A percentile compares a stretch with the other conserved stretches of the same genome.
These are phyloP conservation scores for Metacarcinus magister DNA, from an alignment of 2,888 invertebrate species.

Conservation along the genomic window DNA sequence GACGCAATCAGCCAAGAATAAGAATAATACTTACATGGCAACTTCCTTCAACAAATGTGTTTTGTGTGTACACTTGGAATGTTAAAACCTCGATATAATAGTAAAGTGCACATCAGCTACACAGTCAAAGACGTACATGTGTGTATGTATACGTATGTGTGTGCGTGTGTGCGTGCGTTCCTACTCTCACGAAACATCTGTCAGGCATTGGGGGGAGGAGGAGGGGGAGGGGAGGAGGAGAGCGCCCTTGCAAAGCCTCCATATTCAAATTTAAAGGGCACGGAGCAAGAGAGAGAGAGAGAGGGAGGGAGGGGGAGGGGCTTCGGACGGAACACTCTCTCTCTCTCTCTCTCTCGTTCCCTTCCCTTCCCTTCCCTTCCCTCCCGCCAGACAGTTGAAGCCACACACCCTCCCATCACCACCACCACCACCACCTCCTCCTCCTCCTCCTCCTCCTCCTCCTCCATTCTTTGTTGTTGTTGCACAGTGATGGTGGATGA, in stretches of 20 bases:
- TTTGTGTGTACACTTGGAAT: no score
- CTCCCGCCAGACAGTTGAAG: background rate
- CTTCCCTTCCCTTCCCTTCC: background rate
- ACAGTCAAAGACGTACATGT: no score
- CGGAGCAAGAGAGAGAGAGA: background rate
- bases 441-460: no score
- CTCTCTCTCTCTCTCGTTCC: background rate
- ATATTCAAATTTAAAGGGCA: constrained; percentile 66
- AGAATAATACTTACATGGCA: no score
- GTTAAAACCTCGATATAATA: no score
- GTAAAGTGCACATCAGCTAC: no score
- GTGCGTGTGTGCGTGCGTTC: background rate
- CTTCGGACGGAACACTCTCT: background rate
- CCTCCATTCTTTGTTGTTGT: no score
- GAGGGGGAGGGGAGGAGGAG: background rate
- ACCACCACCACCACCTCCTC: no score
- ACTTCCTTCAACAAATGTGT: no score
- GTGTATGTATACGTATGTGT: background rate
- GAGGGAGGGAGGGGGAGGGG: background rate
- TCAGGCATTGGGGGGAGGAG: background rate
- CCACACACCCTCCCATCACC: background rate
- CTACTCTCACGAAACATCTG: background rate
- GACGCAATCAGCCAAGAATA: background rate
- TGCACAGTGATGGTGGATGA: no score
- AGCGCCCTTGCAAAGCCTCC: background rate